phyloP scores from a whole-genome alignment of 2,113 vertebrate species.

The Nesogale talazaci region DNA sequence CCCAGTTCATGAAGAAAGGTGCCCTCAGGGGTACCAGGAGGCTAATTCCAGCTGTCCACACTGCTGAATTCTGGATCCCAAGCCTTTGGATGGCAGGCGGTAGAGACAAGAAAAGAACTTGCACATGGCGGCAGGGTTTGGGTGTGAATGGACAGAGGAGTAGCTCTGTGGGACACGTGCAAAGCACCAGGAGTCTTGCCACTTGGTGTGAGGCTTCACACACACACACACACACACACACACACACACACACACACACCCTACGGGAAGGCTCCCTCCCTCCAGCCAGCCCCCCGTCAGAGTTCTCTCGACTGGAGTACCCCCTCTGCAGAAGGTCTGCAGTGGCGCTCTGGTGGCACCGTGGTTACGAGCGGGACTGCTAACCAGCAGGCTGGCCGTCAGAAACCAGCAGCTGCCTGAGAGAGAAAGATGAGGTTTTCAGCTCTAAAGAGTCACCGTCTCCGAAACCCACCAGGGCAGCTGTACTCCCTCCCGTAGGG shows the following conservation, averaged over 20 bases:
- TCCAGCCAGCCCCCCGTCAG: not conserved
- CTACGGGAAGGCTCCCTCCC: too few species aligned
- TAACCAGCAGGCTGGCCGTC: too few species aligned
- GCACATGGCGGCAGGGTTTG: not conserved
- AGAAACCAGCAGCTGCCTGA: too few species aligned
- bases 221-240: too few species aligned
- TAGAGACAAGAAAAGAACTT: not conserved
- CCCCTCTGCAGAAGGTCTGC: not conserved
- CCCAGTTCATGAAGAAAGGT: not conserved
- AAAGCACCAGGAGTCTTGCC: not conserved
- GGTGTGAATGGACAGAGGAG: not conserved
- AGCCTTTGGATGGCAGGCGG: not conserved
- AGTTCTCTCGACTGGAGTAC: rapidly evolving
- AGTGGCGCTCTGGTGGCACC: too few species aligned
- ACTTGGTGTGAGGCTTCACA: rapidly evolving
- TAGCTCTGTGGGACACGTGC: too few species aligned
- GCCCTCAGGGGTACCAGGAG: not conserved
- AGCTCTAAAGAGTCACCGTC: too few species aligned
- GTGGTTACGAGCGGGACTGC: too few species aligned
- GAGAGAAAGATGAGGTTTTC: too few species aligned
- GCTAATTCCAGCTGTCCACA: not conserved
- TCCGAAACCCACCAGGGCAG: too few species aligned
- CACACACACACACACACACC: too few species aligned
- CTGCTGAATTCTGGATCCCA: not conserved
- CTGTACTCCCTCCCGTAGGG: too few species aligned